A percentile compares a stretch with the other conserved stretches of the same genome.
These are phyloP conservation scores for Acanthopagrus latus DNA, from an alignment of 2,797 vertebrate species.

Conservation along the genomic window DNA sequence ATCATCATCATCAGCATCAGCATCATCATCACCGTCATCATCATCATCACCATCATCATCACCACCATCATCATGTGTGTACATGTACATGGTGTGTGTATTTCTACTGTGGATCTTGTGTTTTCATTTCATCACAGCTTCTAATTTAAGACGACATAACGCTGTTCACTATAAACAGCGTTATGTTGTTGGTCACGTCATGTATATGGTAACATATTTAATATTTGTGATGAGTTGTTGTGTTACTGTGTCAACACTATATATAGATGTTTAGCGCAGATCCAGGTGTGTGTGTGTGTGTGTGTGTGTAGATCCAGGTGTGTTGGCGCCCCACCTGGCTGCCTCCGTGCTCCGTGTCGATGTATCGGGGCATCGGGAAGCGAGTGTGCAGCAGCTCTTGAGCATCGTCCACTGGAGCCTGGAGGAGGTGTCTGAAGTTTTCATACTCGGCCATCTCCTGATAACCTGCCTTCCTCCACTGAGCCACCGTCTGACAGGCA, in stretches of 20 bases:
- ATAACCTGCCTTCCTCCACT: slow-evolving; percentile 97
- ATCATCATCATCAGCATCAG: background rate
- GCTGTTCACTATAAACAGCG: too few relatives aligned
- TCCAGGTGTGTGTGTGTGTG: background rate
- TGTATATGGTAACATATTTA: too few relatives aligned
- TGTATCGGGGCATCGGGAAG: slow-evolving; percentile 97
- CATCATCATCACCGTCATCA: too few relatives aligned
- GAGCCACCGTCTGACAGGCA: slow-evolving; percentile 90
- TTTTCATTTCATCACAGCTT: too few relatives aligned
- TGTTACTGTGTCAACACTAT: too few relatives aligned
- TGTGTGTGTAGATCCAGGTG: background rate
- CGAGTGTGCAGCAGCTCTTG: slow-evolving; percentile 96
- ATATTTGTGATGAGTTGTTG: too few relatives aligned
- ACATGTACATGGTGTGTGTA: background rate
- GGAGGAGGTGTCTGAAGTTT: slow-evolving; percentile 94
- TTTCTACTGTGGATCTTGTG: too few relatives aligned
- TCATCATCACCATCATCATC: too few relatives aligned
- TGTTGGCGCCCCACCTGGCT: slow-evolving; percentile 89
- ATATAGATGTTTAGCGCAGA: background rate
- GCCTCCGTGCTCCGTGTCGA: slow-evolving; percentile 97
- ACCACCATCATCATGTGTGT: too few relatives aligned
- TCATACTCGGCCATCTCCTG: slow-evolving; percentile 97
- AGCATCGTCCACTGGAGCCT: slow-evolving; percentile 95
- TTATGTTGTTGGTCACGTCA: too few relatives aligned
- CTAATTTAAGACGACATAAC: too few relatives aligned